Evolutionary conservation across 2,888 invertebrate genomes (phyloP), one percentile per base, ranked within the genome.

Genomic region (Cephonodes hylas): DNA sequence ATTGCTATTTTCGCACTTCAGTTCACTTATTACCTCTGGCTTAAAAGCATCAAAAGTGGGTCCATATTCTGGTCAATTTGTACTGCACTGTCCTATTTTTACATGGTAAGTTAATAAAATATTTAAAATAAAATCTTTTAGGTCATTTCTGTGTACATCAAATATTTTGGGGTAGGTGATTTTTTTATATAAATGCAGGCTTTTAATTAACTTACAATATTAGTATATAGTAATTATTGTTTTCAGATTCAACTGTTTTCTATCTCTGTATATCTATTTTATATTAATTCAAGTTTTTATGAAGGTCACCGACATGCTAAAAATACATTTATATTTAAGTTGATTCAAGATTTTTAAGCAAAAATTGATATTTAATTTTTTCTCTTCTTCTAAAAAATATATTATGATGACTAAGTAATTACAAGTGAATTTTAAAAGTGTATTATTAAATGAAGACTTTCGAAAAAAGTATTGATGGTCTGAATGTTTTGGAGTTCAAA

Each of bases 1-100:
- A 99, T 99, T 82, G 99, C 99, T 60, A 99, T 99, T 77, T 99
- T 99, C 93, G 99, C 99, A 1, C 94, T 99, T 60, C 99, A 99
- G 93, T 97, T 99, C 84, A 99, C 99, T 1, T 99, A 99, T 84
- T 99, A 96, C 83, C 93, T 99, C 58, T 99, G 99, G 99, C 96
- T 99, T 58, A 99, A 98, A 85, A 96, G 99, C 62, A 96, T 99
- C 5, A 99, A 99, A 89, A 98, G 97, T 70, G 99, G 99, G 25
- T 98, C 99, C 3, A 95, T 99, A 38, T 99, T 97, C 86, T 99
- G 99, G 99, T 96, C 99, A 3, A 95, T 97, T 38, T 95, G 98
- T 81, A 96, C 99, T 61, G 97, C 99, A 6, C 84, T 99, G 3
- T 98, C 99, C 0, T 99, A 99, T 89, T 99, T 99, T 90, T 99